These are phyloP conservation scores for pig (Sus scrofa) DNA, from an alignment of 2,113 vertebrate genomes.

Conservation along the genomic window T2T-Sscrofa CM000818.6:133665501-133666000, in stretches of 20 bases:
- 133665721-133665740: slow-evolving; percentile 28
- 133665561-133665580: background rate
- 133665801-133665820: background rate
- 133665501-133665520: background rate
- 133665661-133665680: background rate
- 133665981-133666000: background rate
- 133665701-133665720: background rate
- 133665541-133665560: background rate
- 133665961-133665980: background rate
- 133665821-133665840: background rate
- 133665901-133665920: background rate
- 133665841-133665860: slow-evolving; percentile 5
- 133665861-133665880: background rate
- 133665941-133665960: slow-evolving; percentile 33
- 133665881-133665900: background rate
- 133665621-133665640: background rate
- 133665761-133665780: background rate
- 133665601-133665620: slow-evolving; percentile 6
- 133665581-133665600: background rate
- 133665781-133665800: background rate
- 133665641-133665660: background rate
- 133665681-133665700: background rate
- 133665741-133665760: background rate
- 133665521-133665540: background rate
- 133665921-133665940: background rate